Evolutionary conservation across 2,113 vertebrate genomes (phyloP), one percentile per base, ranked within the genome.

Genomic region (Pluvialis apricaria): DNA sequence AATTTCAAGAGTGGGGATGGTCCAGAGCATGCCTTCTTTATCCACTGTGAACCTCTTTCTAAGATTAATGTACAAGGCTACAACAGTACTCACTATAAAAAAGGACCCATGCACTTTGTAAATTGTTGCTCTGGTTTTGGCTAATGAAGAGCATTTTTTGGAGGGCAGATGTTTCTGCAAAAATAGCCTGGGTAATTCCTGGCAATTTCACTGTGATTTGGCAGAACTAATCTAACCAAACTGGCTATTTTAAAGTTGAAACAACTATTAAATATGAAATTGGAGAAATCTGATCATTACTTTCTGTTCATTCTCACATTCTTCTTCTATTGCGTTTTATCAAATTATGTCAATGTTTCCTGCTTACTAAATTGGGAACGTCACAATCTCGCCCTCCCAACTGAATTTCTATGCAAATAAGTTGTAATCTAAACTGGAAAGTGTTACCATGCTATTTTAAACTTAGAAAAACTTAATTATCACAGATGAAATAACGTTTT

Each of bases 1-100:
- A 79, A 45, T 60, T 70, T 15, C 25, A 75, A 26, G 21, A 77
- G 15, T 0, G 0, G 3, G 5, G 6, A 49, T 68, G 5, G 10
- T 36, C 14, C 38, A 81, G 25, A 55, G 5, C 22, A 31, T 45
- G 19, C 6, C 10, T 18, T 31, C 40, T 84, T 66, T 72, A 51
- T 13, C 24, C 54, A 44, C 42, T 36, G 6, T 49, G 64, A 55
- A 60, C 11, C 6, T 64, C 18, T 65, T 22, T 49, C 4, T 32
- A 14, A 45, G 10, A 84, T 87, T 69, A 6, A 62, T n/a, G 31
- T 45, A 57, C 15, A 52, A 80, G 80, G 15, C 11, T 80, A 32
- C 34, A 89, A 14, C 9, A 34, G 4, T 71, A 49, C 21, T 60
- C 14, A 34, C 8, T 34, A 21, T 32, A 75, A 86, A 82, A 86